These are phyloP conservation scores for Hemithea aestivaria DNA, from an alignment of 2,888 invertebrate species.

Conservation along the genomic window DNA sequence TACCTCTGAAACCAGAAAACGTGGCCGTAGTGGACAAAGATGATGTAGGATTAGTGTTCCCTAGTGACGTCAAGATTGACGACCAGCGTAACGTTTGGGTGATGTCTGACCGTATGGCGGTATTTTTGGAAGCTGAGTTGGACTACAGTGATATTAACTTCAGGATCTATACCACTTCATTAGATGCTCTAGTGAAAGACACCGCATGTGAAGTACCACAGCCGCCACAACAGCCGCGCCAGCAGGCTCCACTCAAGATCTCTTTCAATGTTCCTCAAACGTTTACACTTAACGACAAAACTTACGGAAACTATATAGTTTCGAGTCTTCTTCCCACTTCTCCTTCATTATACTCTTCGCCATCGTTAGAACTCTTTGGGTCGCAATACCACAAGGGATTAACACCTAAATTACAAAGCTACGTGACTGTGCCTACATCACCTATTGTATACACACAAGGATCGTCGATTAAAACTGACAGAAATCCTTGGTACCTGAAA, in stretches of 20 bases:
- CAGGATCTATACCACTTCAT: constrained; percentile 84
- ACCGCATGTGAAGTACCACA: constrained; percentile 83
- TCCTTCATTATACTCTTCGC: constrained; percentile 22
- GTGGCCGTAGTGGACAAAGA: constrained; percentile 86
- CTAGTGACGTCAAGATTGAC: constrained; percentile 88
- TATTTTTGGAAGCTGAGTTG: constrained; percentile 83
- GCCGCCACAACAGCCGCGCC: constrained; percentile 16
- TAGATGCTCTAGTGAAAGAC: constrained; percentile 82
- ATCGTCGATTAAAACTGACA: constrained; percentile 20
- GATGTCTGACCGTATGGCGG: constrained; percentile 89
- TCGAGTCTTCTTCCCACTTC: constrained; percentile 23
- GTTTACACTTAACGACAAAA: constrained; percentile 24
- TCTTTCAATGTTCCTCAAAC: constrained; percentile 23
- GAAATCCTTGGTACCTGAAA: constrained; percentile 45
- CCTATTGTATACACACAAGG: constrained; percentile 26
- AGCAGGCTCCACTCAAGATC: constrained; percentile 14
- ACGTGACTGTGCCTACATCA: constrained; percentile 33
- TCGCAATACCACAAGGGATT: constrained; percentile 29
- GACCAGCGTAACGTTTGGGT: constrained; percentile 86
- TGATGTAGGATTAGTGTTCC: constrained; percentile 87
- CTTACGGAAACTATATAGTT: constrained; percentile 25
- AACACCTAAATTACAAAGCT: constrained; percentile 36
- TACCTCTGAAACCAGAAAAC: constrained; percentile 82
- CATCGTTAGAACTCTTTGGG: constrained; percentile 11
- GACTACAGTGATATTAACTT: constrained; percentile 89